These are phyloP conservation scores for Pteronura brasiliensis DNA, from an alignment of 2,113 vertebrate genomes.

Conservation along the genomic window DNA sequence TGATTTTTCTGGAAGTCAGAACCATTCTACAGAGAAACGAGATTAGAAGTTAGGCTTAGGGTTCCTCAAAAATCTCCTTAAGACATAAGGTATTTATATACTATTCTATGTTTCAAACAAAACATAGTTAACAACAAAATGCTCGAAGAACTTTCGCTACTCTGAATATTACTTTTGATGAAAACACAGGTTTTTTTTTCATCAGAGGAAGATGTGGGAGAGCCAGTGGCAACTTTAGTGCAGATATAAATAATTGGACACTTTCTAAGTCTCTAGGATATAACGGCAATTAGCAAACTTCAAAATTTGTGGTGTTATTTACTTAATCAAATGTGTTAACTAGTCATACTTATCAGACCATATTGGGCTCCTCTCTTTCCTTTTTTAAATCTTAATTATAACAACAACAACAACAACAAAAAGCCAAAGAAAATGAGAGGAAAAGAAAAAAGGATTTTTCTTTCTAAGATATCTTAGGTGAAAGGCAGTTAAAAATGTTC, in stretches of 20 bases:
- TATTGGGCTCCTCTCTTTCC: background rate
- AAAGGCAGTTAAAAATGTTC: background rate
- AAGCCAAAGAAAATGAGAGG: background rate
- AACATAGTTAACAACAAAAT: background rate
- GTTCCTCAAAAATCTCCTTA: background rate
- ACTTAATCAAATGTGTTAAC: conserved; percentile 51
- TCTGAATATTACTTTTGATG: background rate
- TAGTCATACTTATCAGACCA: background rate
- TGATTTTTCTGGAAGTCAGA: background rate
- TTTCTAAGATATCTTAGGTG: background rate
- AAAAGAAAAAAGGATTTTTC: background rate
- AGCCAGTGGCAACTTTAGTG: background rate
- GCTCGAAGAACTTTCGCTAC: background rate
- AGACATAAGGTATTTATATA: background rate
- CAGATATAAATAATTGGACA: conserved; percentile 21
- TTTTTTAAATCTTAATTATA: conserved; percentile 8
- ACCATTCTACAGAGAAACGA: background rate
- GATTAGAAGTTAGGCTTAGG: background rate
- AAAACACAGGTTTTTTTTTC: background rate
- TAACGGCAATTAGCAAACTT: conserved; percentile 28
- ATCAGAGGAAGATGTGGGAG: background rate
- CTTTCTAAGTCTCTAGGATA: background rate
- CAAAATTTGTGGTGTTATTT: conserved; percentile 39
- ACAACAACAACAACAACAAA: background rate
- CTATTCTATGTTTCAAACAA: background rate